These are phyloP conservation scores for Eulemur albifrons DNA, from an alignment of 2,797 vertebrate species.

Conservation along the genomic window DNA sequence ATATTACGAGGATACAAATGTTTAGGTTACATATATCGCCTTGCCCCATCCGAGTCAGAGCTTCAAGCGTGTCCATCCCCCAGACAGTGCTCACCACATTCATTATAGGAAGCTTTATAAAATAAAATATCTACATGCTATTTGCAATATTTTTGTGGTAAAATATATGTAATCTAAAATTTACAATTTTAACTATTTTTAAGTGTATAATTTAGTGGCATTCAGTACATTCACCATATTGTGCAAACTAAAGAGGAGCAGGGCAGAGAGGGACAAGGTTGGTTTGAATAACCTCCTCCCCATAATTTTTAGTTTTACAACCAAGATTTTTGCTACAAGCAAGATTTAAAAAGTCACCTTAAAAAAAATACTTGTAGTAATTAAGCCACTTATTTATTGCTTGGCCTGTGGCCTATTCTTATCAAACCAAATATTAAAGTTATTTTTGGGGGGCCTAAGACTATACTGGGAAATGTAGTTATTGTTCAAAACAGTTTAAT, in stretches of 20 bases:
- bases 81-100: too few relatives aligned
- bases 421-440: constrained; percentile 1
- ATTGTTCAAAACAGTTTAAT: neutral
- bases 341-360: neutral
- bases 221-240: neutral
- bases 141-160: neutral
- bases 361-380: neutral
- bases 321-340: neutral
- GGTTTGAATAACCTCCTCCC: neutral
- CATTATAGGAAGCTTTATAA: neutral
- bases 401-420: neutral
- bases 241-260: neutral
- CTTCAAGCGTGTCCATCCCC: too few relatives aligned
- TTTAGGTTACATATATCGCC: too few relatives aligned
- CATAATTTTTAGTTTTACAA: neutral
- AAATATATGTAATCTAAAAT: neutral
- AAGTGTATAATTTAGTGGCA: neutral
- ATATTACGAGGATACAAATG: too few relatives aligned
- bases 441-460: neutral
- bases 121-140: constrained; percentile 2
- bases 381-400: neutral
- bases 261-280: neutral
- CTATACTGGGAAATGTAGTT: neutral
- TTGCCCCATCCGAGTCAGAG: too few relatives aligned
- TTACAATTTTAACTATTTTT: neutral